A percentile compares a stretch with the other conserved stretches of the same genome.
phyloP scores from a whole-genome alignment of 1,140 invertebrate genomes.

The Penaeus indicus region DNA sequence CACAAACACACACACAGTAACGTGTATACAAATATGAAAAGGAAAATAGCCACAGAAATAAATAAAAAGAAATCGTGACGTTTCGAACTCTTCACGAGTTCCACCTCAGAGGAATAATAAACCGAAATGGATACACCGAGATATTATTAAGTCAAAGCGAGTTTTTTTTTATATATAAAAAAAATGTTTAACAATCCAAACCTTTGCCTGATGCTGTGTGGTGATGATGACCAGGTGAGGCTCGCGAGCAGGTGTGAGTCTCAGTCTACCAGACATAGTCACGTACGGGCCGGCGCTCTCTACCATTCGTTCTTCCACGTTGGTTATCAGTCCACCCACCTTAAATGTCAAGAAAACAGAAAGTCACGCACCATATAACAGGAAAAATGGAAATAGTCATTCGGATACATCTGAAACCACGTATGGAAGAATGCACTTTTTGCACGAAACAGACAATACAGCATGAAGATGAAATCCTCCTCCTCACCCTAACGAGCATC shows the following conservation, averaged over 20 bases:
- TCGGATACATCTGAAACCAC: not conserved
- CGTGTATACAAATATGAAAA: too few relatives aligned
- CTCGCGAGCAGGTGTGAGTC: not conserved
- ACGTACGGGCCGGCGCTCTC: slow-evolving; percentile 40
- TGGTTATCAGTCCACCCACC: slow-evolving; percentile 23
- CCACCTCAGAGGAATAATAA: too few relatives aligned
- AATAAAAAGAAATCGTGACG: too few relatives aligned
- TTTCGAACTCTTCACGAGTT: too few relatives aligned
- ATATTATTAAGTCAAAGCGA: not conserved
- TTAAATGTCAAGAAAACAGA: not conserved
- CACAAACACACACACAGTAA: too few relatives aligned
- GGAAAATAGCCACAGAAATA: too few relatives aligned
- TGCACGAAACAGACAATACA: not conserved
- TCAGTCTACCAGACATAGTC: slow-evolving; percentile 33
- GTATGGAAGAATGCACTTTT: not conserved
- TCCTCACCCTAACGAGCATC: slow-evolving; percentile 44
- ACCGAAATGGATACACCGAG: too few relatives aligned
- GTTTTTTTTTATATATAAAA: not conserved
- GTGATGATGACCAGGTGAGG: slow-evolving; percentile 43
- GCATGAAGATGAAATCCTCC: not conserved
- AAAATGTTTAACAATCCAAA: not conserved
- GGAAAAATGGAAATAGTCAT: not conserved
- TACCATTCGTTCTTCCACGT: not conserved
- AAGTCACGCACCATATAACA: not conserved
- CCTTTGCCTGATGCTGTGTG: slow-evolving; percentile 50